Conservation (phyloP, 2,113 vertebrate species). For the Oxyura jamaicensis region DNA sequence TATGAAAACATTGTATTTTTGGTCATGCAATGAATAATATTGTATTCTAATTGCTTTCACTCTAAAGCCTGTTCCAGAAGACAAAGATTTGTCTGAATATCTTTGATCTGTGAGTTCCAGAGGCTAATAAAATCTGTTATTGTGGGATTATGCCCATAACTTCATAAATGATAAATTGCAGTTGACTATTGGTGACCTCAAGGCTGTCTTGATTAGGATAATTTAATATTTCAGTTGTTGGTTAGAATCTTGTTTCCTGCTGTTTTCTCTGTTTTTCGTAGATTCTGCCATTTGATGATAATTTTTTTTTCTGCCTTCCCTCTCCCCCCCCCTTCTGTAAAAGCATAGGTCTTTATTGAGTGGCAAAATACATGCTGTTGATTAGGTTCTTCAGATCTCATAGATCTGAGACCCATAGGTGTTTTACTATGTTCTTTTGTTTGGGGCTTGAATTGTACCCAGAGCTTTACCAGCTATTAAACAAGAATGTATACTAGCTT, state of each 20-base stretch:
- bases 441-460: neutral
- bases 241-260: neutral
- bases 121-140: neutral
- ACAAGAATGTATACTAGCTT: neutral
- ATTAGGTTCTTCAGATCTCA: neutral
- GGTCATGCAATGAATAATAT: neutral
- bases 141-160: neutral
- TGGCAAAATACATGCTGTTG: neutral
- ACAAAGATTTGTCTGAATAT: neutral
- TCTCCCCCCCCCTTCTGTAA: neutral
- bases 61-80: neutral
- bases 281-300: neutral
- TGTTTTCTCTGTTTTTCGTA: neutral
- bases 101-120: neutral
- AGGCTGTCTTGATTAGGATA: neutral
- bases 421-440: neutral
- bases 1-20: neutral
- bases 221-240: neutral
- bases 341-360: neutral
- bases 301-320: neutral
- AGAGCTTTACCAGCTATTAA: neutral
- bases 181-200: neutral
- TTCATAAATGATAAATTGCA: neutral
- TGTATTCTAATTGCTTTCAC: neutral
- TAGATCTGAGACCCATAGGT: neutral